Evolutionary conservation across 2,888 invertebrate genomes (phyloP).

Genomic region (Xylocampa areola): DNA sequence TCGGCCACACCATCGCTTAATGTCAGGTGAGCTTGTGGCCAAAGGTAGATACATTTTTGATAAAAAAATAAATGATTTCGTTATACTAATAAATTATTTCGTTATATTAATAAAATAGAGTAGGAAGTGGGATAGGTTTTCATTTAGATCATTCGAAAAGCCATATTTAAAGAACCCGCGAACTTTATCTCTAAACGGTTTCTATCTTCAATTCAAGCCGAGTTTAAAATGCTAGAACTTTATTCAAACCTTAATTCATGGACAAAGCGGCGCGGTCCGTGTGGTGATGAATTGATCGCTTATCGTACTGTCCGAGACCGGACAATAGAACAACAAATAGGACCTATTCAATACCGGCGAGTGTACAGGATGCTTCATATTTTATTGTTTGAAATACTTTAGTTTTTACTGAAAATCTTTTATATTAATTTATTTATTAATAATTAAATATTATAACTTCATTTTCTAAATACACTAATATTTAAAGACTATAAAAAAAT

Average conservation of each 20-base stretch:
- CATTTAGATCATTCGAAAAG: too few species aligned
- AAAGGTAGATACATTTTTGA: too few species aligned
- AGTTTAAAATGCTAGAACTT: conserved; percentile 2
- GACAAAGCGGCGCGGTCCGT: conserved; percentile 44
- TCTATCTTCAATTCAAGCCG: not conserved
- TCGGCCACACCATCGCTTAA: too few species aligned
- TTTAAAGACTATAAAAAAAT: too few species aligned
- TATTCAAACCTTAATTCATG: conserved; percentile 38
- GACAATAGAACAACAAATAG: conserved; percentile 55
- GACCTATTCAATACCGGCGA: conserved; percentile 39
- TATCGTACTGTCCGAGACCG: conserved; percentile 39
- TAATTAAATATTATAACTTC: too few species aligned
- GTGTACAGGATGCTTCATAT: conserved; percentile 32
- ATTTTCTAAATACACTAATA: too few species aligned
- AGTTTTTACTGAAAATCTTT: not conserved
- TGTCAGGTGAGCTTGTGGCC: too few species aligned
- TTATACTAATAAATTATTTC: too few species aligned
- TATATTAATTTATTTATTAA: too few species aligned
- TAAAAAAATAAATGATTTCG: too few species aligned
- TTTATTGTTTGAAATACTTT: not conserved
- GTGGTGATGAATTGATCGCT: conserved; percentile 61
- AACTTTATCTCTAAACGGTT: not conserved
- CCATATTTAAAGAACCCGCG: not conserved
- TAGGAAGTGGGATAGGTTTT: too few species aligned
- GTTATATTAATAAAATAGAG: too few species aligned